Evolutionary conservation across 2,888 invertebrate genomes (phyloP), one percentile per base, ranked within the genome.

Genomic region (Melieria picta): DNA sequence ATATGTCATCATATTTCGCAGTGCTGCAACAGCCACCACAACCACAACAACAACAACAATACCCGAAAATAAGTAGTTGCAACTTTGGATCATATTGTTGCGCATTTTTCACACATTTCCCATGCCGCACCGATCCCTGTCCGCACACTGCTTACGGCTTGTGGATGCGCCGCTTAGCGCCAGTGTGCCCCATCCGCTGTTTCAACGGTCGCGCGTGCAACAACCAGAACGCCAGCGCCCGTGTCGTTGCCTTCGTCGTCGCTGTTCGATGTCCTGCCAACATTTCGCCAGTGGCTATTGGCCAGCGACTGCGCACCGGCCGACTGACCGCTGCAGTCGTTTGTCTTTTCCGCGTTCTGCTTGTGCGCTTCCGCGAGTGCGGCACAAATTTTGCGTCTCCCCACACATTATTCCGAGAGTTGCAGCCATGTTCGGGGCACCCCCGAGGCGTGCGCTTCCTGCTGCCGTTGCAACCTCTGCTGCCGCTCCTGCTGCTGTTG

Each of bases 1-100:
- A 86, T 86, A 85, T 86, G 86, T 86, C 86, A 86, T 86, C 85
- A 85, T 86, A 86, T 86, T 84, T 86, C 80, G 79, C 79, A 78
- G 16, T 65, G 55, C 64, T 55, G 64, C 64, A 65, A 52, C 64
- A 64, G 55, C 45, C 43, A 42, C 64, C 64, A 50, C 64, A 52
- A 52, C 42, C 13, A 45, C 9, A 55, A 43, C 5, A 65, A 55
- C 64, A 64, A 42, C 13, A 43, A 30, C 30, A 60, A 7, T 43
- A 30, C 9, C 30, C 30, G 30, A 30, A 48, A 50, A 64, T 52
- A 52, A 43, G 50, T 45, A n/a, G 42, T 65, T 65, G 52, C 64
- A 55, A 30, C 30, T 55, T 64, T 52, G 9, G 42, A 45, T 43
- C 13, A 52, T 43, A 65, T 43, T 52, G 43, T 65, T 65, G 52